Conservation (phyloP, 2,797 vertebrate genomes). For the Muraenolepis orangiensis region DNA sequence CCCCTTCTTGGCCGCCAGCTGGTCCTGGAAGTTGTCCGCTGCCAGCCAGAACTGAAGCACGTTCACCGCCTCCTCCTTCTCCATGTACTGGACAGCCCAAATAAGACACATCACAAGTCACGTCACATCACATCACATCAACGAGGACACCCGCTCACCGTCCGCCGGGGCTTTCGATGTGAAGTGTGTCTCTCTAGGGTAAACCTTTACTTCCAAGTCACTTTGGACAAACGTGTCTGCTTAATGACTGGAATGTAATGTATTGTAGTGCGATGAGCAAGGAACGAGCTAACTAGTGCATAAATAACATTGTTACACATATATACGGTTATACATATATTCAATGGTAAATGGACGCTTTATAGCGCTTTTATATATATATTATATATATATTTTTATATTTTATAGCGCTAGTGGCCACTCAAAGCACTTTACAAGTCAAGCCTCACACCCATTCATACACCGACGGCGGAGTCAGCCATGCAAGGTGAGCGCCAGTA, state of each 20-base stretch:
- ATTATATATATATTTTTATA: neutral
- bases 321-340: neutral
- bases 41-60: constrained; percentile 97
- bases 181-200: neutral
- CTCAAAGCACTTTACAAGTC: no score
- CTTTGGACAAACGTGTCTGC: no score
- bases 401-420: no score
- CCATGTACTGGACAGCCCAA: constrained; percentile 85
- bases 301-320: neutral
- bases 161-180: neutral
- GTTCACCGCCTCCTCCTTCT: constrained; percentile 97
- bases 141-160: neutral
- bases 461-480: no score
- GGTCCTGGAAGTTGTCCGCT: constrained; percentile 98
- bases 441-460: no score
- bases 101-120: constrained; percentile 14
- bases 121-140: neutral
- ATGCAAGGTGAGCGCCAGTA: no score
- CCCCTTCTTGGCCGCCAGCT: constrained; percentile 94
- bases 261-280: no score
- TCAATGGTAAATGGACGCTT: no score
- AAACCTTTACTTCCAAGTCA: neutral
- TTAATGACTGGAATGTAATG: no score
- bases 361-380: no score
- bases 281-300: neutral